Evolutionary conservation across 2,888 invertebrate species (phyloP), one percentile per base, ranked within the genome.

Genomic region (Polyploca ridens): DNA sequence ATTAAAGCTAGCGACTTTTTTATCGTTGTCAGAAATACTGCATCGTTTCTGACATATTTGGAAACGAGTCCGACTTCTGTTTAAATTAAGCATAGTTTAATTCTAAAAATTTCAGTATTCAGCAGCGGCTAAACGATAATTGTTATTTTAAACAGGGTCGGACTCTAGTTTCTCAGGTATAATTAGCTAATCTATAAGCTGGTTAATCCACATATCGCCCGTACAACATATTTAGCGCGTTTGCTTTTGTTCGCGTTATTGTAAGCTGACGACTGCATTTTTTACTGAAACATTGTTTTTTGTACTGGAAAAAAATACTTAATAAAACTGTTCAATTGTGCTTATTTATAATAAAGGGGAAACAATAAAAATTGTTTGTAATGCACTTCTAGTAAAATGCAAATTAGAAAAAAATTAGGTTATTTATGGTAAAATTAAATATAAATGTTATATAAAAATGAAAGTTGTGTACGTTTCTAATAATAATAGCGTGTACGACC

Each of bases 381-480:
- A 83, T 86, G 90, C 90, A 83, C 85, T 79, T 83, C 77, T 87
- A 87, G 82, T 79, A 76, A 76, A 83, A 83, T 79, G 83, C 79
- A 77, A 81, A 69, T 70, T 78, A 83, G 87, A 82, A 81, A 72
- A 75, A 78, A 80, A 69, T 75, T 87, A 88, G 78, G 77, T 86
- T 81, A 78, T 77, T 72, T 78, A 79, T 74, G 66, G 58, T 73
- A 68, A 81, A 76, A 74, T 74, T 77, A 80, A 81, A 76, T 77
- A 76, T 85, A 82, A 88, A 88, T 87, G 85, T 90, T 88, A 84
- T 84, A 75, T 76, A 79, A 7, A 77, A 71, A 69, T 74, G 11
- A 73, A 84, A 87, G 82, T 85, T 87, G 86, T 86, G 87, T 88
- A 89, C 82, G 86, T 89, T 88, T 87, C 79, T 87, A 84, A 77